Evolutionary conservation across 2,797 vertebrate genomes (phyloP).

Genomic region (Cyprinodon diabolis): DNA sequence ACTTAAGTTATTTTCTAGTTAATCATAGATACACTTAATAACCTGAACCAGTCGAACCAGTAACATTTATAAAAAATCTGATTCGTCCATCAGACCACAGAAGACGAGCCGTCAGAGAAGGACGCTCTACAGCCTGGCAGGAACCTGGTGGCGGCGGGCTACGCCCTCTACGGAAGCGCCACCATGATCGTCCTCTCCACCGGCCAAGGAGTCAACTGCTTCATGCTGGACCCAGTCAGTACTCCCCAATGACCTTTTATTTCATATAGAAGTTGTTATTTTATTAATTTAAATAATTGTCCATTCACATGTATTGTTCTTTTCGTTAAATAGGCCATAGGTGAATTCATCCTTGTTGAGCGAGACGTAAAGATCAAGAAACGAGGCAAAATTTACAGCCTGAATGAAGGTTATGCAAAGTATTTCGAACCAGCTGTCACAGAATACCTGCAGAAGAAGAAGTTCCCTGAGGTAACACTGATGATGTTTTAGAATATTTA

Average conservation of each 20-base stretch:
- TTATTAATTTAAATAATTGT: not conserved
- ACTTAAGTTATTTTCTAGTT: not conserved
- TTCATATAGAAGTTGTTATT: not conserved
- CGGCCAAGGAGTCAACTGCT: constrained; percentile 92
- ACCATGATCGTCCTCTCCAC: constrained; percentile 95
- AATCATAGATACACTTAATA: not conserved
- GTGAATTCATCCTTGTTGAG: constrained; percentile 95
- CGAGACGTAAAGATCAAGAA: constrained; percentile 92
- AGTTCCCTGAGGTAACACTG: constrained; percentile 86
- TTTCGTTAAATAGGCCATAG: constrained; percentile 84
- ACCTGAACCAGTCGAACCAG: not conserved
- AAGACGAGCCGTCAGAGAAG: constrained; percentile 83
- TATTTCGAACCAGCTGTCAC: constrained; percentile 91
- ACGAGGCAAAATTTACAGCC: constrained; percentile 94
- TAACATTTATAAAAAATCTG: not conserved
- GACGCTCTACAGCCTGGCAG: constrained; percentile 92
- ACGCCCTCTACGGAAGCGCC: constrained; percentile 95
- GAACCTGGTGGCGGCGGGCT: constrained; percentile 92
- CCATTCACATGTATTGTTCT: not conserved
- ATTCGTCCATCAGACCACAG: constrained; percentile 72
- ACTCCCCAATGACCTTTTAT: not conserved
- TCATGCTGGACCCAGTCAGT: constrained; percentile 95
- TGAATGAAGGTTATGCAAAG: constrained; percentile 95
- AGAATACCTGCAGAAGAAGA: constrained; percentile 94
- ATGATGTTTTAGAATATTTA: not conserved